phyloP scores from a whole-genome alignment of 2,113 vertebrate genomes.

The Stegastes partitus region DNA sequence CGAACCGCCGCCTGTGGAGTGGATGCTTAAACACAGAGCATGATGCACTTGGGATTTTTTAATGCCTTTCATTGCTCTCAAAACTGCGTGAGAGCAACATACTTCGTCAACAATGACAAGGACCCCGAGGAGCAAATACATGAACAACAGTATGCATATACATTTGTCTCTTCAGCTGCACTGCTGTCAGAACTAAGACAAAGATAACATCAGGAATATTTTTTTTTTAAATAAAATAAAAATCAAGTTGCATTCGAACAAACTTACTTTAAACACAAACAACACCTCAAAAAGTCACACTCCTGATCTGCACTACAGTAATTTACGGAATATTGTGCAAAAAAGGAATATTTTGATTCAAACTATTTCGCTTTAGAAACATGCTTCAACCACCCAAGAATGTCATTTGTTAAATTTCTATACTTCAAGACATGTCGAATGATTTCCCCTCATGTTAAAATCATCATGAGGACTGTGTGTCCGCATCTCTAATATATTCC shows the following conservation, averaged over 20 bases:
- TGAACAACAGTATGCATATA: neutral
- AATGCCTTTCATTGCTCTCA: neutral
- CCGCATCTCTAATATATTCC: slow-evolving; percentile 23
- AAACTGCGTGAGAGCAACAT: neutral
- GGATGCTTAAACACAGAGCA: slow-evolving; percentile 16
- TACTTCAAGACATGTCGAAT: slow-evolving; percentile 11
- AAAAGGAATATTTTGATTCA: neutral
- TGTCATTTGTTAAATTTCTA: neutral
- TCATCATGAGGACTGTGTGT: slow-evolving; percentile 5
- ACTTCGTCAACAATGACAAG: neutral
- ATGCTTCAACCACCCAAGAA: neutral
- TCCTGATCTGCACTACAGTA: neutral
- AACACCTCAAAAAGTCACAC: neutral
- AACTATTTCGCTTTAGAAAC: neutral
- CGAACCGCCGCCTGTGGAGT: slow-evolving; percentile 29
- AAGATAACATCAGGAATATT: neutral
- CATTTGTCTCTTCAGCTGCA: neutral
- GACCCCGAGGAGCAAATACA: no score
- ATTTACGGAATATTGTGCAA: neutral
- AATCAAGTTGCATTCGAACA: neutral
- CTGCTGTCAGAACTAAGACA: neutral
- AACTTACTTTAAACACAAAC: neutral
- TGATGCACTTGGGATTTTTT: slow-evolving; percentile 12
- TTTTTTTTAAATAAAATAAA: no score
- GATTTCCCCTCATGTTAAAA: slow-evolving; percentile 1